These are phyloP conservation scores for Acanthurus tractus DNA, from an alignment of 2,797 vertebrate species.

Conservation along the genomic window DNA sequence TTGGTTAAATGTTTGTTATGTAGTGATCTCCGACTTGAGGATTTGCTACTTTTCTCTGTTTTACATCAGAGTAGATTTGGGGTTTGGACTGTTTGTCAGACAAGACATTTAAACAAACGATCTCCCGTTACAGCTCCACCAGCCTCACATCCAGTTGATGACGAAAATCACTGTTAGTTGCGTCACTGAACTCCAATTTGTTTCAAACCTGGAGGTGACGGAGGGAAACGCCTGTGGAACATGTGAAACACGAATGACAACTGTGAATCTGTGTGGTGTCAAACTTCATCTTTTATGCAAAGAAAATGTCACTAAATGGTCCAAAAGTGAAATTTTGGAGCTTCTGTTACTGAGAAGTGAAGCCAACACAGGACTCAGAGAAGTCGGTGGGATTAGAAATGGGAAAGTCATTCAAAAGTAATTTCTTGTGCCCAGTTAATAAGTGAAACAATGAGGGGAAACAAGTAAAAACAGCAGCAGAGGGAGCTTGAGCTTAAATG, in stretches of 20 bases:
- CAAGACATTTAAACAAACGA: too few species aligned
- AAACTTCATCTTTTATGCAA: neutral
- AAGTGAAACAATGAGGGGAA: neutral
- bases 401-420: neutral
- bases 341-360: neutral
- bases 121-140: neutral
- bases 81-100: too few species aligned
- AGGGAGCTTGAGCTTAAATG: neutral
- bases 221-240: neutral
- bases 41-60: too few species aligned
- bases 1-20: too few species aligned
- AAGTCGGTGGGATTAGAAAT: neutral
- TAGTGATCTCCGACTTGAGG: too few species aligned
- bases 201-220: neutral
- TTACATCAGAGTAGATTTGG: too few species aligned
- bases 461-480: constrained; percentile 5
- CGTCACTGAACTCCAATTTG: too few species aligned
- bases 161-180: neutral
- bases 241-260: neutral
- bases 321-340: neutral
- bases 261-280: neutral
- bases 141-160: neutral
- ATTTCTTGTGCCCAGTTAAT: neutral
- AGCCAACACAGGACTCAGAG: neutral
- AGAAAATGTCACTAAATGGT: neutral